Base-by-base conservation (phyloP, 1,140 invertebrate species). In the Leptonema lineaticorne region DNA sequence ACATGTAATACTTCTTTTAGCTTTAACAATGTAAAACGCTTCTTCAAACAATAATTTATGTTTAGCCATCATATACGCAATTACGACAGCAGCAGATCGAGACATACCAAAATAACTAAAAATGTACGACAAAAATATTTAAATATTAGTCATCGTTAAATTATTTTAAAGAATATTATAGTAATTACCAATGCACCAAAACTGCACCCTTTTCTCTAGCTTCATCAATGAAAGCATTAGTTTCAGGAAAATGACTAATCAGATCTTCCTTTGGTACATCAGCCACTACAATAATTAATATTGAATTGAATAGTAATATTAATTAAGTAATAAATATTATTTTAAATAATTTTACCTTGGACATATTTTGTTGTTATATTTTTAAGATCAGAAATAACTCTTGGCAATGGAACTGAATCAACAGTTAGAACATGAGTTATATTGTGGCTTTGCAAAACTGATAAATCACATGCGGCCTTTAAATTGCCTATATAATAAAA, bases 21-120 rank as follows among this genome's bases (percentile, higher is more conserved):
- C 74, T 75, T 87, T 87, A 0, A 90, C 87, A 56, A 84, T 75
- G 14, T 89, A 83, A 71, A 89, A 89, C 0, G 92, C 92, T 58
- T 90, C 85, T 66, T 85, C 77, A 69, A 90, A 91, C 41, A 85
- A 85, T 63, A 93, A 81, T 2, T 85, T 76, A 75, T 91, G 86
- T 72, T 92, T 92, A 74, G 92, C 89, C 92, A 96, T 95, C 6
- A 93, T 78, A 75, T 90, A 94, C 7, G 90, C 92, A 69, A 94
- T 90, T 0, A 95, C 88, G 2, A 94, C 82, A 0, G 92, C 89
- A 0, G 91, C 89, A 74, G 92, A 94, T 65, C 93, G 82, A 1
- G 92, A 94, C n/a, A 95, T 88, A 18, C 92, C 92, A 75, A 89
- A 93, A 74, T 93, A 92, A 79, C 88, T 89, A 28, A 68, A 45